phyloP scores from a whole-genome alignment of 2,113 vertebrate species.

The Tychaedon coryphoeus region DNA sequence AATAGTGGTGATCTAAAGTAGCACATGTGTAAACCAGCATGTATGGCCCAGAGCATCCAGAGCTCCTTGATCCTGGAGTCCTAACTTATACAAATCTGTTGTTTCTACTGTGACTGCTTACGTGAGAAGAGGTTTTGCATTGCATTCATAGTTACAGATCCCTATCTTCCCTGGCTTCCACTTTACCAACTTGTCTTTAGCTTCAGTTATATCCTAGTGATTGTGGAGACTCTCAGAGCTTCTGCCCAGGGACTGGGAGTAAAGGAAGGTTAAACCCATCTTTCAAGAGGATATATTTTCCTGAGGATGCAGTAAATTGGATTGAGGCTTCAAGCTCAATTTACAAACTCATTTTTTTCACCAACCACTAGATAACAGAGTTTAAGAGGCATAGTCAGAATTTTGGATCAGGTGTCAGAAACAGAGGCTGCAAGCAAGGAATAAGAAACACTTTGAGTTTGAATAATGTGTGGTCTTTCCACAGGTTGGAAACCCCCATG shows the following conservation, averaged over 20 bases:
- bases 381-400: neutral
- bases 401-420: neutral
- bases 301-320: neutral
- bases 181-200: neutral
- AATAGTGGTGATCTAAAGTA: neutral
- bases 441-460: neutral
- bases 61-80: neutral
- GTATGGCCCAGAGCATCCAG: neutral
- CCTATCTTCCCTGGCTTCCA: neutral
- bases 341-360: neutral
- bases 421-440: neutral
- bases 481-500: neutral
- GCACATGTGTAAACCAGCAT: neutral
- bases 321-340: neutral
- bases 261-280: neutral
- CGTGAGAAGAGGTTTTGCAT: neutral
- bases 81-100: neutral
- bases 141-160: neutral
- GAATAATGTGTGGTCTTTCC: neutral
- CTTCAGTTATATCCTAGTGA: neutral
- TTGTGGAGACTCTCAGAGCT: neutral
- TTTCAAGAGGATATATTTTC: neutral
- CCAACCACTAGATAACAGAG: neutral
- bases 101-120: neutral
- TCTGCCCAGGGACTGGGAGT: neutral